These are phyloP conservation scores for Nothura maculosa DNA, from an alignment of 2,797 vertebrate genomes.

Conservation along the genomic window DNA sequence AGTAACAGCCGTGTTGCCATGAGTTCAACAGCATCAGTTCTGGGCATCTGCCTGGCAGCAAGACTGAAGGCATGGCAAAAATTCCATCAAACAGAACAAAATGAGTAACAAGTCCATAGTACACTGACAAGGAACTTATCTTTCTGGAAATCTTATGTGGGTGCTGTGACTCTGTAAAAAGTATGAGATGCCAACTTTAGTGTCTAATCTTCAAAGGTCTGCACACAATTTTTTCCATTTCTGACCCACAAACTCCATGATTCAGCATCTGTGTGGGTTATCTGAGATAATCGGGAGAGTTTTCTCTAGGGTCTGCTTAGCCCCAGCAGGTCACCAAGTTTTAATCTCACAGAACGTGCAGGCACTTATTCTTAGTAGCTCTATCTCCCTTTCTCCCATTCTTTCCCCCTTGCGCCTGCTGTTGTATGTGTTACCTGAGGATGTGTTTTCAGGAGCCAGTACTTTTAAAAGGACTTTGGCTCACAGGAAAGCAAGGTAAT, in stretches of 20 bases:
- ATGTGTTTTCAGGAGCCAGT: not conserved
- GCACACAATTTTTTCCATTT: not conserved
- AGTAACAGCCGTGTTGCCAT: not conserved
- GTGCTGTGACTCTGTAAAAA: not conserved
- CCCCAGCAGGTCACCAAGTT: not conserved
- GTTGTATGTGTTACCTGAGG: not conserved
- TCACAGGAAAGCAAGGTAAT: not conserved
- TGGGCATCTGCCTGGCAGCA: not conserved
- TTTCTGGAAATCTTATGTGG: not conserved
- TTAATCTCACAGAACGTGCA: not conserved
- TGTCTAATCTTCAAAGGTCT: not conserved
- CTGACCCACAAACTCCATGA: not conserved
- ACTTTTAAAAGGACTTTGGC: not conserved
- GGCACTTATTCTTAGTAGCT: not conserved
- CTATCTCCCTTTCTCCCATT: not conserved
- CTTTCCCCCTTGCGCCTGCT: not conserved
- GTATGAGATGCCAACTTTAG: not conserved
- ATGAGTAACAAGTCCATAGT: not conserved
- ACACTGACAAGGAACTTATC: not conserved
- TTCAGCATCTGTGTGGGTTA: not conserved
- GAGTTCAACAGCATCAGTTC: not conserved
- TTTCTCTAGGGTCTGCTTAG: not conserved
- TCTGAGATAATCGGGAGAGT: not conserved
- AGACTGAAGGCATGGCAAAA: not conserved
- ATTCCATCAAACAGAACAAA: not conserved